Evolutionary conservation across 2,797 vertebrate species (phyloP), one percentile per base, ranked within the genome.

Genomic region (Sebastes minor): DNA sequence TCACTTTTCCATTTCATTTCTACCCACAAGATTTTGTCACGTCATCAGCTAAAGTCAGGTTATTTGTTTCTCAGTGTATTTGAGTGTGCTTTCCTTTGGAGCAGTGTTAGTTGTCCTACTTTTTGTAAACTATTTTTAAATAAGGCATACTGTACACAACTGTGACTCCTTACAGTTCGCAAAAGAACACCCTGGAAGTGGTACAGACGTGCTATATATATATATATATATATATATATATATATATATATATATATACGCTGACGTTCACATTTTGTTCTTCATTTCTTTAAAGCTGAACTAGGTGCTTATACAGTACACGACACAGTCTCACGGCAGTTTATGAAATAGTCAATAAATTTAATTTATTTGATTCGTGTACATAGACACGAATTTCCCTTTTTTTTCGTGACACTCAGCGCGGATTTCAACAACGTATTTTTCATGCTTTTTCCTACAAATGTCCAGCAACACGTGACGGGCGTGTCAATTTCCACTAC

Each of bases 21-120:
- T 14, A 56, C 28, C 22, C 38, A 28, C 52, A 57, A 53, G 10
- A 55, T 53, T 33, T 71, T 59, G 55, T 76, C 33, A 60, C 33
- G 42, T 59, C 32, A 46, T 49, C 49, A 38, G 38, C 23, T 22
- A 12, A 61, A n/a, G 16, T 12, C 13, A 10, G 33, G 13, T 18
- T 25, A 28, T 30, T 75, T 57, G 52, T 70, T 71, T 76, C 66
- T 38, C 42, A 18, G 6, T 22, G 1, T 30, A 9, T 69, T 61
- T 57, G 66, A 72, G 27, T 2, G 22, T 57, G 68, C 42, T 49
- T 69, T 14, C 62, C 73, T 22, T 14, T 18, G 33, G 11, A 66
- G 32, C 32, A 20, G 14, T 66, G 53, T 30, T 67, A 28, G 38
- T 22, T 61, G 28, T 75, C 79, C 35, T 76, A 71, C 20, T 80